phyloP scores from a whole-genome alignment of 53 echinoderm and acorn worm species.

The Apostichopus leukothele region DNA sequence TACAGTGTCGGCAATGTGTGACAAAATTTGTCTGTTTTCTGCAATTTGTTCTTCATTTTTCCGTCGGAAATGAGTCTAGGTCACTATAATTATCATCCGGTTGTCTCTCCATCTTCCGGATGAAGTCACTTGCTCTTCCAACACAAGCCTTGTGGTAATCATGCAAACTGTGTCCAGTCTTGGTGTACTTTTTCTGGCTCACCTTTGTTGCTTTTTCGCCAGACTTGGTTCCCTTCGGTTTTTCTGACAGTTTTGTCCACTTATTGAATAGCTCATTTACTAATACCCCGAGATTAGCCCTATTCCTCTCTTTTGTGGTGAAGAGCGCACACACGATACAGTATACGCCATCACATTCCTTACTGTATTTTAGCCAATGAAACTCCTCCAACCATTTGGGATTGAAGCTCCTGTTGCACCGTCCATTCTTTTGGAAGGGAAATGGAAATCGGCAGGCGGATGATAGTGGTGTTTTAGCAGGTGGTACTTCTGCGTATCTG shows the following conservation, averaged over 20 bases:
- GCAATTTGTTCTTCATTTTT: not conserved
- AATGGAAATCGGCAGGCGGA: not conserved
- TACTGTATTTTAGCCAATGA: slow-evolving; percentile 19
- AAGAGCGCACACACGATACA: slow-evolving; percentile 34
- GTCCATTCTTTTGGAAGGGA: slow-evolving; percentile 8
- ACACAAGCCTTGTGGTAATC: not conserved
- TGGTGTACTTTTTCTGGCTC: too few species aligned
- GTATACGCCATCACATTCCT: not conserved
- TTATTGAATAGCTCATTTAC: slow-evolving; percentile 12
- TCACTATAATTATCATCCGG: slow-evolving; percentile 3
- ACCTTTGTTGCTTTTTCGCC: slow-evolving; percentile 8
- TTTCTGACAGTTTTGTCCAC: slow-evolving; percentile 28
- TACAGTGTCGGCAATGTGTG: not conserved
- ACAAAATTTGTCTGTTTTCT: not conserved
- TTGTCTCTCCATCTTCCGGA: not conserved
- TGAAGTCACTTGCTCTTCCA: not conserved
- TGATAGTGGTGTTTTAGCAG: not conserved
- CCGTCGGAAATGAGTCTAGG: not conserved
- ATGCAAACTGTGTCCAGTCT: not conserved
- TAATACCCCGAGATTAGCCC: not conserved
- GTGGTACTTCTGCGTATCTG: slow-evolving; percentile 4
- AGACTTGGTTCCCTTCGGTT: not conserved
- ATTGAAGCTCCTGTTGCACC: slow-evolving; percentile 34
- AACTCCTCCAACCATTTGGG: not conserved
- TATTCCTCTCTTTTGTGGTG: slow-evolving; percentile 6